phyloP scores from a whole-genome alignment of 2,888 invertebrate species.

The Drosophila mimetica region DNA sequence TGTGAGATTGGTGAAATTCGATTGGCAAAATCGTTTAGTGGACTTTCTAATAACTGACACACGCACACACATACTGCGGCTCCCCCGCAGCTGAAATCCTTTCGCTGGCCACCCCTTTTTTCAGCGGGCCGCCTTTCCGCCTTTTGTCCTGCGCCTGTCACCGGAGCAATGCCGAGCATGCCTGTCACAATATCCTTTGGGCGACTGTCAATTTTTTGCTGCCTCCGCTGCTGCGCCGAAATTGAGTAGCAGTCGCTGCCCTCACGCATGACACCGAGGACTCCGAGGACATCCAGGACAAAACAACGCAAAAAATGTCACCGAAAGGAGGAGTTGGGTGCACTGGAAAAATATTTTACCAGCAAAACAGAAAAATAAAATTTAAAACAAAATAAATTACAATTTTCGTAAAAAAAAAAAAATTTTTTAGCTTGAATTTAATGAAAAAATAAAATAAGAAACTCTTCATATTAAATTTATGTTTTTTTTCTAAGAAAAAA shows the following conservation, averaged over 20 bases:
- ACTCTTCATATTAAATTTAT: no score
- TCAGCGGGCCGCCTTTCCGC: slow-evolving; percentile 37
- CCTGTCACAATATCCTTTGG: slow-evolving; percentile 81
- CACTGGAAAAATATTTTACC: slow-evolving; percentile 14
- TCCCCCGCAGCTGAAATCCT: slow-evolving; percentile 36
- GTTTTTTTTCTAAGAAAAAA: no score
- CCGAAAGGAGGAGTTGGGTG: slow-evolving; percentile 23
- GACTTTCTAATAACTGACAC: slow-evolving; percentile 67
- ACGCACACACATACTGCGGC: not conserved
- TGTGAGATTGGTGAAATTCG: slow-evolving; percentile 74
- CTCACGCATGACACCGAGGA: slow-evolving; percentile 66
- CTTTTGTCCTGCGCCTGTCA: slow-evolving; percentile 66
- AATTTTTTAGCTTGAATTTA: no score
- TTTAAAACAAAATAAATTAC: not conserved
- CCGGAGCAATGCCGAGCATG: slow-evolving; percentile 60
- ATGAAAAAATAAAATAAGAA: no score
- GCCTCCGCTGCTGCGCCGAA: slow-evolving; percentile 42
- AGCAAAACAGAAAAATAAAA: no score
- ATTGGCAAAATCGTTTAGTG: slow-evolving; percentile 79
- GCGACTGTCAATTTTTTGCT: slow-evolving; percentile 67
- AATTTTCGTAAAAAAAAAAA: no score
- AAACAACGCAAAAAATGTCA: slow-evolving; percentile 35
- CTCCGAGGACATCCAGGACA: slow-evolving; percentile 31
- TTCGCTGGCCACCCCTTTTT: slow-evolving; percentile 63
- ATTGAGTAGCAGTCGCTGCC: slow-evolving; percentile 63